Evolutionary conservation across 1,140 invertebrate genomes (phyloP), one percentile per base, ranked within the genome.

Genomic region (Ceratitis capitata): DNA sequence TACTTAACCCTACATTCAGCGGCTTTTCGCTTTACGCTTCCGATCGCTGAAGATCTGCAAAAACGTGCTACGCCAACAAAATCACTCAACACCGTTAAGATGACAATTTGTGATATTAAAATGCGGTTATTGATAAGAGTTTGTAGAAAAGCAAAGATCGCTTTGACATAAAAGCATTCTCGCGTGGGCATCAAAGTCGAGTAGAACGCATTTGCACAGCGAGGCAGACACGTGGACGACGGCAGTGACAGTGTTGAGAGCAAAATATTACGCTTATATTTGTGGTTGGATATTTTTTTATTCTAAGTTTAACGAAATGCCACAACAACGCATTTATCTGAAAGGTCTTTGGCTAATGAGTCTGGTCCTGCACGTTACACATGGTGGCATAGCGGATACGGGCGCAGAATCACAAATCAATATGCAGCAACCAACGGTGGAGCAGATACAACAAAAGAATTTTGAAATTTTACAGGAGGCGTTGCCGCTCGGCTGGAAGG

Each of bases 401-500:
- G 16, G 3, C n/a, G 9, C 7, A n/a, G 23, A 78, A 23, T 16
- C n/a, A 45, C 6, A 5, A 23, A n/a, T 78, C 3, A 12, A 39
- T 1, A 5, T 19, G 35, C 42, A 85, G n/a, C 45, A 85, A n/a
- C 53, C 23, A 32, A 51, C 53, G 0, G 42, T 85, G 10, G 85
- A 85, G 26, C 10, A 35, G n/a, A 86, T 91, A 26, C 90, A 91
- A 56, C 83, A 87, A 6, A 84, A 88, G 19, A 91, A 91, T 86
- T 29, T 90, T 0, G 85, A 89, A 29, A 86, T 91, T 10, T 69
- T 91, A 0, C 84, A 87, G n/a, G 88, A 91, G 69, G 88, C 88
- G 10, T 86, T 91, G 0, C 87, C 88, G 78, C 87, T 87, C 0
- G 90, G 90, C 1, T 91, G 90, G 90, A 84, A 87, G 14, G 88